Conservation (phyloP, 2,113 vertebrate species). For the Sapayoa aenigma region DNA sequence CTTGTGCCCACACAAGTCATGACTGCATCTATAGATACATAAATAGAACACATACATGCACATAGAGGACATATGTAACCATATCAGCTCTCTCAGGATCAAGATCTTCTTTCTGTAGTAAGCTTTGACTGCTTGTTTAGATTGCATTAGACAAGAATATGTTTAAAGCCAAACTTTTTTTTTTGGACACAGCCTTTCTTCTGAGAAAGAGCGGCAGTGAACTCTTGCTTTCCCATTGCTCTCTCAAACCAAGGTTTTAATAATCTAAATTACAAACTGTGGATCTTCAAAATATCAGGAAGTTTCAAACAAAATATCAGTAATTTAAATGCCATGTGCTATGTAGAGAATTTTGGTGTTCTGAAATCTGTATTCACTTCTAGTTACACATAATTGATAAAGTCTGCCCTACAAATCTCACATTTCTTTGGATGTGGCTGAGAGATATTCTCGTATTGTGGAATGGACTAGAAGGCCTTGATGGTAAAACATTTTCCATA, state of each 20-base stretch:
- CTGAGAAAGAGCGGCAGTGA: background rate
- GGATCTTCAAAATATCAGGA: background rate
- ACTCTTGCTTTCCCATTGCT: background rate
- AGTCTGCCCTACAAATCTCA: background rate
- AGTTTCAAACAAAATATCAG: background rate
- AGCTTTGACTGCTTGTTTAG: background rate
- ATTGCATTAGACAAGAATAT: background rate
- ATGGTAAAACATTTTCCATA: background rate
- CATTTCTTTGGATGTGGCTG: background rate
- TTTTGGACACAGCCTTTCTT: background rate
- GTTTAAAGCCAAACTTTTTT: background rate
- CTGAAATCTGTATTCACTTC: background rate
- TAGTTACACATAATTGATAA: background rate
- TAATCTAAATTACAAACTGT: background rate
- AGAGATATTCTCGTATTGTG: background rate
- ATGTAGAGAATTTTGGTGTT: background rate
- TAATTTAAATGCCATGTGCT: background rate
- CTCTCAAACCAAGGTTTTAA: background rate
- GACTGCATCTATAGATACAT: background rate
- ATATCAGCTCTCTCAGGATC: background rate
- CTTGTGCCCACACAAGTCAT: background rate
- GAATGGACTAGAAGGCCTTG: background rate
- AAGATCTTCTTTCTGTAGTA: background rate
- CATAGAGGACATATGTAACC: background rate
- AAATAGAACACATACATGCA: background rate